These are phyloP conservation scores for Callaeas wilsoni DNA, from an alignment of 2,113 vertebrate genomes.

Conservation along the genomic window DNA sequence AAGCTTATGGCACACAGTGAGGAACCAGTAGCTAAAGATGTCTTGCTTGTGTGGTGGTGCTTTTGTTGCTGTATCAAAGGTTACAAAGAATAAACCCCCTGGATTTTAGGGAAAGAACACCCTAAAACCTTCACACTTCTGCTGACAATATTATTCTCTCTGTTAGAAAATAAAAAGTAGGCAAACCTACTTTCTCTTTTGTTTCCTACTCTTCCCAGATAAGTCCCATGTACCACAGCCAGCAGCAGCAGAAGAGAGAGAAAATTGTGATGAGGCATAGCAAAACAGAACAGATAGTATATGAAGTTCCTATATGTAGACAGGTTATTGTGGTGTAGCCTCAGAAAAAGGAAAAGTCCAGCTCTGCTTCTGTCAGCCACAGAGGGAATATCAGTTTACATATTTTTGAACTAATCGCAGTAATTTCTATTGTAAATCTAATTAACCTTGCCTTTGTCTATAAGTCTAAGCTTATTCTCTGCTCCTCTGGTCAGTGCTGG, in stretches of 20 bases:
- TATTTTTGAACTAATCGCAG: neutral
- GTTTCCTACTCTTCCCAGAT: neutral
- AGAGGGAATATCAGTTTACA: neutral
- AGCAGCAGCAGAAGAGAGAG: neutral
- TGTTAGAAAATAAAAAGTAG: neutral
- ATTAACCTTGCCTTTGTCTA: neutral
- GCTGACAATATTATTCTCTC: neutral
- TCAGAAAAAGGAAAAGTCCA: neutral
- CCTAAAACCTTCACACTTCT: neutral
- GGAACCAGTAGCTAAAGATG: neutral
- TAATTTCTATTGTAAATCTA: neutral
- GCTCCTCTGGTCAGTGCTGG: neutral
- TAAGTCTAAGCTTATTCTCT: neutral
- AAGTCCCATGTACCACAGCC: neutral
- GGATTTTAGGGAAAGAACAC: neutral
- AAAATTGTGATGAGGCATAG: neutral
- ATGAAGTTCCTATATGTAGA: neutral
- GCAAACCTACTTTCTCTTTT: neutral
- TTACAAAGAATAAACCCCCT: neutral
- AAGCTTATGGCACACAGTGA: neutral
- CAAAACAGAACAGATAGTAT: neutral
- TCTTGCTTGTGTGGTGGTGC: neutral
- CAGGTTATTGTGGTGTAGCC: neutral
- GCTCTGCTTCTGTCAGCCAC: neutral
- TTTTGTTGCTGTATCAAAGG: neutral